Base-by-base conservation (phyloP, 2,888 invertebrate species). In the Eumerus sabulonum region DNA sequence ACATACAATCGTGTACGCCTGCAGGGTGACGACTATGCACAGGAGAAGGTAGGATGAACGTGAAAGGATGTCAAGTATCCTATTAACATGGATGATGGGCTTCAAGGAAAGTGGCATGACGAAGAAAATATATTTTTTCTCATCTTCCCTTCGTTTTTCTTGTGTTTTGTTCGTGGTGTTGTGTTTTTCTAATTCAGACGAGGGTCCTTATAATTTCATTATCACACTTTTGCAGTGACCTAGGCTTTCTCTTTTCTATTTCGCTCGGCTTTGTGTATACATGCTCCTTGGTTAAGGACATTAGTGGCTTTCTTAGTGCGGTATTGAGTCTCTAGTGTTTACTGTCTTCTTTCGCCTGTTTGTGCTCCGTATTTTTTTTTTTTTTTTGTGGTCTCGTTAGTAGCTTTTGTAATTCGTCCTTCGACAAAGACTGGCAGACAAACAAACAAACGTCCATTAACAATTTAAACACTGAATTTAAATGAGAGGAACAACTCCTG, bases 61-160 rank as follows among this genome's bases (percentile, higher is more conserved):
- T 70, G 64, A 74, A 79, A 79, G 68, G 70, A 79, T 79, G 79
- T 79, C 79, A 79, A 79, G 79, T 74, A 68, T 79, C 68, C 79
- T 50, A 79, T 79, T 74, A 64, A 63, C 63, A 64, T 63, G 44
- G 70, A 68, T 70, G 79, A 74, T 70, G 68, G 68, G 68, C 68
- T 64, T 40, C 38, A 53, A 54, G 67, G 66, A 48, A 64, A 2
- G 35, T 63, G 36, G 53, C 66, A 18, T 48, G 44, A 42, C 1
- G 14, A 27, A 27, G 27, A 27, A 27, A 27, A 35, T 18, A 9
- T 36, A 50, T n/a, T 35, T 48, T 36, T 54, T 42, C 9, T 47
- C 16, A 27, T 44, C 12, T n/a, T 7, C 9, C 1, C 11, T 40
- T 40, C 40, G 3, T 9, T 27, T 2, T 63, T 70, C 5, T 42